phyloP scores from a whole-genome alignment of 2,888 invertebrate species.

The Electrophaes corylata region DNA sequence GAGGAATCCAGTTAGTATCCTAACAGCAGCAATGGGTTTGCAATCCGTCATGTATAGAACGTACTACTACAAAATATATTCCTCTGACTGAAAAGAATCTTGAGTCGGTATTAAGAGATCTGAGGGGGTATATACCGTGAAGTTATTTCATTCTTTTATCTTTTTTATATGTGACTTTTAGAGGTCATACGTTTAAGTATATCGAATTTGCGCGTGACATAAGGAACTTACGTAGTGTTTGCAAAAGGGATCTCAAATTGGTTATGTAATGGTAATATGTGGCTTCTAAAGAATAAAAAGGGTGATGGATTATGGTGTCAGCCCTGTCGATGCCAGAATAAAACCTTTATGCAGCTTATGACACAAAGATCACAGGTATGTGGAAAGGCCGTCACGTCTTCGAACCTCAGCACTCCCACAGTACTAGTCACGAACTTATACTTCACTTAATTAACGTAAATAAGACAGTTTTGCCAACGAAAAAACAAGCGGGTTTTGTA shows the following conservation, averaged over 20 bases:
- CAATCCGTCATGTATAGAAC: no score
- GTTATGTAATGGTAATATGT: not conserved
- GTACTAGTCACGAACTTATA: constrained; percentile 81
- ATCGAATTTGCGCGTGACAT: not conserved
- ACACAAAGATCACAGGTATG: constrained; percentile 53
- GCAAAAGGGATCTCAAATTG: not conserved
- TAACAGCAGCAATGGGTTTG: no score
- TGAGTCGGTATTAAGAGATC: no score
- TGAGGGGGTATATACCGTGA: no score
- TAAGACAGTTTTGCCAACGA: constrained; percentile 79
- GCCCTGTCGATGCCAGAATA: constrained; percentile 14
- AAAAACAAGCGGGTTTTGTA: constrained; percentile 64
- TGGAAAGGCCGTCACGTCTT: constrained; percentile 61
- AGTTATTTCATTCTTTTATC: no score
- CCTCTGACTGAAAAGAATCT: no score
- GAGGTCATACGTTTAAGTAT: not conserved
- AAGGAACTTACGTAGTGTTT: not conserved
- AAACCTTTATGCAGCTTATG: constrained; percentile 39
- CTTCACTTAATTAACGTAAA: constrained; percentile 84
- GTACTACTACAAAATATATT: no score
- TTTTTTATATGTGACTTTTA: no score
- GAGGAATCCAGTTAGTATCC: no score
- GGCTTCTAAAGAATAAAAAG: constrained; percentile 27
- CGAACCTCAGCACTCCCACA: constrained; percentile 62
- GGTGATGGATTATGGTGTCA: constrained; percentile 8